Conservation (phyloP, 1,140 invertebrate species). For the Zeugodacus cucurbitae region DNA sequence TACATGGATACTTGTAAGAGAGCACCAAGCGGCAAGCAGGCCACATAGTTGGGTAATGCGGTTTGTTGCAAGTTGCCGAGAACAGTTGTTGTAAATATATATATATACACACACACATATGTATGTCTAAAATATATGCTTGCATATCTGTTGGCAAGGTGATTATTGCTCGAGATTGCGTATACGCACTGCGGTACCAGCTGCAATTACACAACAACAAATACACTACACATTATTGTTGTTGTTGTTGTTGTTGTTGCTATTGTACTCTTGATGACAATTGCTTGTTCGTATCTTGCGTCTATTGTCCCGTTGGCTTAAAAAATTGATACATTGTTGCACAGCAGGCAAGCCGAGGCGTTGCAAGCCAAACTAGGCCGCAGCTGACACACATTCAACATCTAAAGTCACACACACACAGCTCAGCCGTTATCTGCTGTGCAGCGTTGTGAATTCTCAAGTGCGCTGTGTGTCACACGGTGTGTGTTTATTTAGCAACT, state of each 20-base stretch:
- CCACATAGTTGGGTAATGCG: neutral
- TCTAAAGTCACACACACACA: neutral
- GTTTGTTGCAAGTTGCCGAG: neutral
- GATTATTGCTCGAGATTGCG: slow-evolving; percentile 8
- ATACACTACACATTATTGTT: too few relatives aligned
- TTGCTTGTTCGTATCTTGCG: neutral
- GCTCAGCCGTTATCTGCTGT: neutral
- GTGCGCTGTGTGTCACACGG: neutral
- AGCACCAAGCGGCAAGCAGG: neutral
- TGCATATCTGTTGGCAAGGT: neutral
- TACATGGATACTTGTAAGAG: neutral
- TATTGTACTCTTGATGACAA: neutral
- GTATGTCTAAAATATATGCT: neutral
- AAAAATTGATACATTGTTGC: neutral
- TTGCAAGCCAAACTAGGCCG: neutral
- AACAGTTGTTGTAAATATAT: too few relatives aligned
- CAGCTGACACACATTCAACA: neutral
- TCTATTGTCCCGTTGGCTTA: neutral
- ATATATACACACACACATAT: too few relatives aligned
- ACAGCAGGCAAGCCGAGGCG: neutral
- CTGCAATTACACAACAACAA: neutral
- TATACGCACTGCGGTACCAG: slow-evolving; percentile 7
- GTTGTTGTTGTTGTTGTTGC: neutral
- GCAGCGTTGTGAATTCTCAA: neutral
- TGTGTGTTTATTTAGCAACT: neutral